These are phyloP conservation scores for Mustela lutreola DNA, from an alignment of 2,113 vertebrate species.

Conservation along the genomic window DNA sequence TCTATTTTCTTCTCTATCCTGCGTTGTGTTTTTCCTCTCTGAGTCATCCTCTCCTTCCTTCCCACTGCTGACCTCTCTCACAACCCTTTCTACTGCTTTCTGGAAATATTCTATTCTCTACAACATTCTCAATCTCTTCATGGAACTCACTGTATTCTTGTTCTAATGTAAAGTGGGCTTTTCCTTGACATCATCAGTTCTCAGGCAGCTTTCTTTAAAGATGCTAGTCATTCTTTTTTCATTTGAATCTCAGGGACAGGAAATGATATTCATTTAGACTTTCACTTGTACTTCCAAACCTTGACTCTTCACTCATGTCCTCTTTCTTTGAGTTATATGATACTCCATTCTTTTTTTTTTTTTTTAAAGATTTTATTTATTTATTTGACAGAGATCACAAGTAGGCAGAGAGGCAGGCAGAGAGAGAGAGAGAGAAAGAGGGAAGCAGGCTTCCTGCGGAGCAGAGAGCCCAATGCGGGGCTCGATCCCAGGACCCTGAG, in stretches of 20 bases:
- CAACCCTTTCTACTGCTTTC: background rate
- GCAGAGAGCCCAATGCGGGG: too few species aligned
- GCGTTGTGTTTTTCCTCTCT: background rate
- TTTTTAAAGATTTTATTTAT: too few species aligned
- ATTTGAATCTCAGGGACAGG: background rate
- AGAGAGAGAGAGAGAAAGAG: too few species aligned
- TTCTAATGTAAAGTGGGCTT: slow-evolving; percentile 1
- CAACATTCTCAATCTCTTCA: background rate
- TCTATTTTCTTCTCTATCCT: background rate
- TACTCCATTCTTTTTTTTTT: background rate
- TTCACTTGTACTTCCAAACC: background rate
- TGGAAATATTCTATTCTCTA: slow-evolving; percentile 45
- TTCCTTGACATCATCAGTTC: background rate
- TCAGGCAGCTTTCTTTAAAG: background rate
- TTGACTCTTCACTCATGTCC: background rate
- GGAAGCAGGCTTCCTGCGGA: too few species aligned
- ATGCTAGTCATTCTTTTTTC: background rate
- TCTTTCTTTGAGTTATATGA: background rate
- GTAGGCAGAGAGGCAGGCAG: too few species aligned
- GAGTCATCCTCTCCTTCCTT: slow-evolving; percentile 22
- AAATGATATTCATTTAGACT: background rate
- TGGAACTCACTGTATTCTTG: background rate
- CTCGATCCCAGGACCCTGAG: too few species aligned
- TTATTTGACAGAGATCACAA: too few species aligned
- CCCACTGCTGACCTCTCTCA: slow-evolving; percentile 39